Evolutionary conservation across 2,888 invertebrate genomes (phyloP), one percentile per base, ranked within the genome.

Genomic region (Apotomis turbidana): DNA sequence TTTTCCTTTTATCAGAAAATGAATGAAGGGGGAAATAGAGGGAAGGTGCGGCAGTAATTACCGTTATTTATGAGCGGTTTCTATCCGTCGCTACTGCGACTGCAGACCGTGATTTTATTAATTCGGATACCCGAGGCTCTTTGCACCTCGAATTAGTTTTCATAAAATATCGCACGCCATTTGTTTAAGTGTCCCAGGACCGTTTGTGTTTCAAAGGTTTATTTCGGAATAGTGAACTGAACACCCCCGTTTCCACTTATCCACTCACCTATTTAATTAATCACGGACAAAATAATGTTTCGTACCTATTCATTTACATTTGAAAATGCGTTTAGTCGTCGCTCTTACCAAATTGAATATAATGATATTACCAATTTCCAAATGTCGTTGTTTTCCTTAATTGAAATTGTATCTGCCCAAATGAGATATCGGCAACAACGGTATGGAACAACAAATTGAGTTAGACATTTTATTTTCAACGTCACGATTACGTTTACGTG

Each of bases 31-130:
- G 77, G 78, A 77, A 80, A 80, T 79, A 80, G 78, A 80, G 51
- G 66, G 79, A 67, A 78, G 82, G 78, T 77, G 79, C 80, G 78
- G 77, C 78, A 79, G 87, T 90, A 91, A 91, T 91, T 90, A 89
- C 84, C 79, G 86, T 91, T 91, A 93, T 93, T 91, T 93, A 91
- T 93, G 89, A 87, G 90, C 88, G 90, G 90, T 88, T 85, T 86
- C 84, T 81, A 83, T 83, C 87, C 85, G 85, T 81, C 83, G 84
- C 83, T 76, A 80, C 83, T 86, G 84, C 87, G 87, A 88, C 86
- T 91, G 90, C 90, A 91, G 89, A 87, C 90, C 88, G 89, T 89
- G 88, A 89, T 90, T 92, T 91, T 90, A 91, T 90, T 91, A 89
- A 90, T 91, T 87, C 86, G 77, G 82, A 84, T 85, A 83, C 85